These are phyloP conservation scores for Cryptus armator DNA, from an alignment of 2,888 invertebrate genomes.

Conservation along the genomic window DNA sequence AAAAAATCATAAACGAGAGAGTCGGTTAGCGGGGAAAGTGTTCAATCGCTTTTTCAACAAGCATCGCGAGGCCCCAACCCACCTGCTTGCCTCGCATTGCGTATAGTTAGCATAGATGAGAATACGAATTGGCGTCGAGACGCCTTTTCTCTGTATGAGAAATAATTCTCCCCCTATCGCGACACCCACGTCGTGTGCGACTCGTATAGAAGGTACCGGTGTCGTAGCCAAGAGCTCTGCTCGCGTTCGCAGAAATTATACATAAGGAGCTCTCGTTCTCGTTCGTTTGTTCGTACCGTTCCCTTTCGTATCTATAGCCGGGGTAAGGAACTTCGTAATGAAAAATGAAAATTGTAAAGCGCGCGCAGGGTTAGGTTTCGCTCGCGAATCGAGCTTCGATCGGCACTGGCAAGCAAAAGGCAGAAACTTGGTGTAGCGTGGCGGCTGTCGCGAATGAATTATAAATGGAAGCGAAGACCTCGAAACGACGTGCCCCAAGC, in stretches of 20 bases:
- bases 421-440: conserved; percentile 32
- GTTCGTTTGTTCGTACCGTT: conserved; percentile 27
- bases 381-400: conserved; percentile 61
- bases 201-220: conserved; percentile 34
- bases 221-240: conserved; percentile 29
- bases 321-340: conserved; percentile 51
- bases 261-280: conserved; percentile 48
- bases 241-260: conserved; percentile 68
- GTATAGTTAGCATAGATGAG: background rate
- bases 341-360: conserved; percentile 62
- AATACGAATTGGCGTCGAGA: conserved; percentile 2
- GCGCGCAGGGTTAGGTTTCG: conserved; percentile 42
- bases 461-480: conserved; percentile 56
- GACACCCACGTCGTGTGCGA: conserved; percentile 51
- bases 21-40: background rate
- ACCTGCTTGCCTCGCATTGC: background rate
- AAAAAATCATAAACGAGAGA: background rate
- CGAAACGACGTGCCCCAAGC: conserved; percentile 30
- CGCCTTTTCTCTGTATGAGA: background rate
- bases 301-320: conserved; percentile 36
- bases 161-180: conserved; percentile 36
- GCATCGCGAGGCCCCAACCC: background rate
- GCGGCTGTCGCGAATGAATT: conserved; percentile 63
- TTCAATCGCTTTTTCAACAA: background rate
- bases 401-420: conserved; percentile 16